phyloP scores from a whole-genome alignment of 2,888 invertebrate species.

The Hipparchia semele region DNA sequence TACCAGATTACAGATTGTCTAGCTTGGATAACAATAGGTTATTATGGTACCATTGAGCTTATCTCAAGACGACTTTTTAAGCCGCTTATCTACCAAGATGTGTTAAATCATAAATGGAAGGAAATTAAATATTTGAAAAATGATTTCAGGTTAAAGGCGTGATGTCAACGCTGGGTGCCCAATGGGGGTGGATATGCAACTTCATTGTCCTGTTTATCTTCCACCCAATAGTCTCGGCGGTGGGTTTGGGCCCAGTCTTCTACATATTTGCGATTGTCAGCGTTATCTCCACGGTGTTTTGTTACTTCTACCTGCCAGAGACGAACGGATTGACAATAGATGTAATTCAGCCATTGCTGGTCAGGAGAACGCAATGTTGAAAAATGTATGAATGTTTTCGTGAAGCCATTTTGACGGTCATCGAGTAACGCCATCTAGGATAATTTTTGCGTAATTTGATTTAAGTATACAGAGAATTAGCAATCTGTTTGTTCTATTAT shows the following conservation, averaged over 20 bases:
- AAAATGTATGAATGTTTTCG: not conserved
- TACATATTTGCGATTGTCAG: conserved; percentile 55
- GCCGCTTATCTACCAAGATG: no score
- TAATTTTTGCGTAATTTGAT: no score
- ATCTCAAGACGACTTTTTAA: no score
- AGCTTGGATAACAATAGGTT: no score
- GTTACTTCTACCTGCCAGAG: conserved; percentile 54
- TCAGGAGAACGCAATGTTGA: conserved; percentile 36
- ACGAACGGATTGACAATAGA: conserved; percentile 60
- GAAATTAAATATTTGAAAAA: not conserved
- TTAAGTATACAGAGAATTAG: no score
- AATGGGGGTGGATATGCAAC: conserved; percentile 60
- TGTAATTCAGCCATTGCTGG: conserved; percentile 54
- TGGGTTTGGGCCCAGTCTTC: conserved; percentile 58
- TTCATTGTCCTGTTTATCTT: conserved; percentile 58
- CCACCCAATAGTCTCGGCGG: conserved; percentile 50
- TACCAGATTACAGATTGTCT: no score
- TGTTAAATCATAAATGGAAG: no score
- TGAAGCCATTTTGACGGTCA: no score
- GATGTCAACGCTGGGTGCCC: conserved; percentile 54
- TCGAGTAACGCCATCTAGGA: no score
- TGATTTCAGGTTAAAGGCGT: conserved; percentile 56
- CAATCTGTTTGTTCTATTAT: no score
- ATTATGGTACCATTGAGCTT: no score
- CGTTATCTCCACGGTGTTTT: conserved; percentile 49